Percentiles rank a stretch among this genome's conserved stretches.
Conservation (phyloP, 2,797 vertebrate species). For the Lagodon rhomboides region DNA sequence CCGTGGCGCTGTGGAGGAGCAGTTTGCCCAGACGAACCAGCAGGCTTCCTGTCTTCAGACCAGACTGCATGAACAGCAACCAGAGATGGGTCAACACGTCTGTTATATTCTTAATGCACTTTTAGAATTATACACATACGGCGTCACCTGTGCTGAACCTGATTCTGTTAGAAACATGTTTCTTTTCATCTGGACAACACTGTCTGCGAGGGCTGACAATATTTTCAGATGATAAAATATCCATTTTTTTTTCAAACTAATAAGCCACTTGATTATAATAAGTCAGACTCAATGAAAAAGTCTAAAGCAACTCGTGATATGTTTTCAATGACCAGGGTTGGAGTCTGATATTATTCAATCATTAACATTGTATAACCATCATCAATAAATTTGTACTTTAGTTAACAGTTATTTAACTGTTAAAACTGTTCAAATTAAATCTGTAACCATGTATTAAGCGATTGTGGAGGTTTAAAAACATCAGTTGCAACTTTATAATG, state of each 20-base stretch:
- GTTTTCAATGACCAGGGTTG: too few relatives aligned
- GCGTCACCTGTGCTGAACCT: neutral
- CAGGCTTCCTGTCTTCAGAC: conserved; percentile 89
- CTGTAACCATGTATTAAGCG: too few relatives aligned
- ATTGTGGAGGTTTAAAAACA: too few relatives aligned
- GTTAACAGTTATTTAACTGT: too few relatives aligned
- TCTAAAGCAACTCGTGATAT: neutral
- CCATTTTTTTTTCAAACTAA: neutral
- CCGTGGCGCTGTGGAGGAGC: conserved; percentile 86
- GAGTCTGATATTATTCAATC: neutral
- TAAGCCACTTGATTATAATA: too few relatives aligned
- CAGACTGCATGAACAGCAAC: conserved; percentile 81
- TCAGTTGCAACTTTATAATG: too few relatives aligned
- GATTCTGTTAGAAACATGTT: too few relatives aligned
- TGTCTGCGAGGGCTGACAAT: neutral
- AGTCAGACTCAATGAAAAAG: neutral
- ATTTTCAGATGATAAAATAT: neutral
- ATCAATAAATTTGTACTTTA: too few relatives aligned
- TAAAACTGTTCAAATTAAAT: too few relatives aligned
- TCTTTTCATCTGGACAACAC: neutral
- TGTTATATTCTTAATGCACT: neutral
- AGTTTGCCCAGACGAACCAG: conserved; percentile 89
- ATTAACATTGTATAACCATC: too few relatives aligned
- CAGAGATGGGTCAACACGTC: neutral
- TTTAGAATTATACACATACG: neutral